Base-by-base conservation (phyloP, 1,140 invertebrate species). In the Pentalonia nigronervosa region DNA sequence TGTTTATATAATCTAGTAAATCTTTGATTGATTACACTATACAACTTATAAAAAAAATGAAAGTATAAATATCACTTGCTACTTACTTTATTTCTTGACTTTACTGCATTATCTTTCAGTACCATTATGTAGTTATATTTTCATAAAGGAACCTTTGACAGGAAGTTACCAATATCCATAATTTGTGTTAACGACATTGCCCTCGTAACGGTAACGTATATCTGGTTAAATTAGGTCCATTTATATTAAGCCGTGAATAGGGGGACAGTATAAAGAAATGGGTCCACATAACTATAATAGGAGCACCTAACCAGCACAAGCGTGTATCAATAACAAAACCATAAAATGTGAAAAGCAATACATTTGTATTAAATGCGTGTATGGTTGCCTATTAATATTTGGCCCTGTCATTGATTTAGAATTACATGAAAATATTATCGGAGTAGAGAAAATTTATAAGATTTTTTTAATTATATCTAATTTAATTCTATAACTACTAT, bases 161-260 rank as follows among this genome's bases (percentile, higher is more conserved):
- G 91, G 91, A 93, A 56, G 91, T 56, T 93, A 84, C 60, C 91
- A 93, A 93, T 93, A 93, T 93, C 84, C 81, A 53, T 86, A 84
- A 83, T 93, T 84, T 41, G 11, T 84, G 76, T 84, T 93, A 93
- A 93, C 91, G 91, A 93, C 91, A 93, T 50, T 93, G 91, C 45
- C 91, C 91, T 93, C 91, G 91, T 93, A 83, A 84, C 67, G 67
- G 41, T 84, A 83, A 86, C 30, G n/a, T 91, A 83, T 84, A 36
- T 41, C 45, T 41, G 47, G 48, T 53, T 84, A 50, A 93, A 93
- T 81, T 84, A 93, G 21, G 34, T 93, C 48, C 76, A 93, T 93
- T 93, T 93, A 83, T 84, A 93, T 93, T 56, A 53, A 93, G 17
- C 7, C 48, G 14, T 56, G 6, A 45, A 93, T 93, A 56, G 91